Evolutionary conservation across 2,113 vertebrate genomes (phyloP).

Genomic region (Lepisosteus oculatus): DNA sequence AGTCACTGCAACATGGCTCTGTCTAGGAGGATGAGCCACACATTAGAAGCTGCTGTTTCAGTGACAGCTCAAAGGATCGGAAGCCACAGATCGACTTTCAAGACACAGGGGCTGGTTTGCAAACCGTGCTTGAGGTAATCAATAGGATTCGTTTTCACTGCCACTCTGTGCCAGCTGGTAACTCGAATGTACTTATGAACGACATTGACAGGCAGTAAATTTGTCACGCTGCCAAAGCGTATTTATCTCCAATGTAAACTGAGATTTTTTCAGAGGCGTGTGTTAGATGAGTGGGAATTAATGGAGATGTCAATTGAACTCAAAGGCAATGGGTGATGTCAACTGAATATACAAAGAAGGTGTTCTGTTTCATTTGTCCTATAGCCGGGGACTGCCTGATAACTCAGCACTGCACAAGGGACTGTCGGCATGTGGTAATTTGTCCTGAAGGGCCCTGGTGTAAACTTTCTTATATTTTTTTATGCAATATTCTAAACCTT

Average conservation of each 20-base stretch:
- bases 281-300: slow-evolving; percentile 6
- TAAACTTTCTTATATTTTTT: no score
- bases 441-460: no score
- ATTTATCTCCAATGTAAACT: not conserved
- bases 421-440: no score
- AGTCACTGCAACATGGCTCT: not conserved
- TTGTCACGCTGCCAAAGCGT: slow-evolving; percentile 3
- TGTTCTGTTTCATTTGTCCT: no score
- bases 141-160: slow-evolving; percentile 8
- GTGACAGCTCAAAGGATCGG: not conserved
- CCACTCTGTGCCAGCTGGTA: not conserved
- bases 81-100: not conserved
- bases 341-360: no score
- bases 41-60: not conserved
- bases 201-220: not conserved
- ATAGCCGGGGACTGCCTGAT: no score
- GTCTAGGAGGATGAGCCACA: not conserved
- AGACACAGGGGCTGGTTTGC: not conserved
- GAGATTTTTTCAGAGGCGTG: not conserved
- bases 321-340: no score
- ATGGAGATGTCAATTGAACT: not conserved
- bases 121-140: not conserved
- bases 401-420: no score
- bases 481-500: no score
- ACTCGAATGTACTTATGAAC: not conserved